Evolutionary conservation across 2,888 invertebrate species (phyloP).

Genomic region (Pyrrhia umbra): DNA sequence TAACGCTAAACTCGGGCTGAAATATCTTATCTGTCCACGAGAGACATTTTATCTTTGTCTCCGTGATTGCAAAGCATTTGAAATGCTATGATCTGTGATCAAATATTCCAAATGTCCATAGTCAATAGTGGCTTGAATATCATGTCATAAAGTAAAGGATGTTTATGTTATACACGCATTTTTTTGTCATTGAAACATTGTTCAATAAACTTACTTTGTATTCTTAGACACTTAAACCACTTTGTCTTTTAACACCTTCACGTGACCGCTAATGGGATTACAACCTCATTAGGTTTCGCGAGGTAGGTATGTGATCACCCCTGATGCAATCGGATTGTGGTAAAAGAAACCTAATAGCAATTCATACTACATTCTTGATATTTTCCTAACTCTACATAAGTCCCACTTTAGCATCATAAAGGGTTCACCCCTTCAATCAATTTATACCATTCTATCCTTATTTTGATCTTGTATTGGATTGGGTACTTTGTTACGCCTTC

Average conservation of each 20-base stretch:
- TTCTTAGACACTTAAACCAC: slow-evolving; percentile 2
- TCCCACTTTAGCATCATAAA: background rate
- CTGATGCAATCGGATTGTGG: slow-evolving; percentile 32
- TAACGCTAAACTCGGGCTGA: too few species aligned
- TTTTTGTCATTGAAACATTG: background rate
- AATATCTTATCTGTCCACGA: too few species aligned
- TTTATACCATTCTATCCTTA: background rate
- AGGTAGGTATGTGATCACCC: background rate
- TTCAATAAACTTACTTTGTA: slow-evolving; percentile 10
- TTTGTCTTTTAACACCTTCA: slow-evolving; percentile 40
- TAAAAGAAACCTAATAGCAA: slow-evolving; percentile 13
- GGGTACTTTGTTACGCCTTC: too few species aligned
- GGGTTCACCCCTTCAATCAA: background rate
- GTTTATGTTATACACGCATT: background rate
- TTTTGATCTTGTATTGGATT: too few species aligned
- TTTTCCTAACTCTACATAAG: background rate
- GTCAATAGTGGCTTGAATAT: too few species aligned
- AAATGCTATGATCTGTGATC: too few species aligned
- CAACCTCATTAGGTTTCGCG: slow-evolving; percentile 38
- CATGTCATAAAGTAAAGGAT: too few species aligned
- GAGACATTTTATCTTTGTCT: too few species aligned
- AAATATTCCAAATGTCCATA: too few species aligned
- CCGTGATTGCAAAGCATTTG: too few species aligned
- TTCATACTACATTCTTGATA: background rate
- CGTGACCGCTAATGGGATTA: slow-evolving; percentile 42